Evolutionary conservation across 2,888 invertebrate species (phyloP).

Genomic region (Acanthosepion lycidas): DNA sequence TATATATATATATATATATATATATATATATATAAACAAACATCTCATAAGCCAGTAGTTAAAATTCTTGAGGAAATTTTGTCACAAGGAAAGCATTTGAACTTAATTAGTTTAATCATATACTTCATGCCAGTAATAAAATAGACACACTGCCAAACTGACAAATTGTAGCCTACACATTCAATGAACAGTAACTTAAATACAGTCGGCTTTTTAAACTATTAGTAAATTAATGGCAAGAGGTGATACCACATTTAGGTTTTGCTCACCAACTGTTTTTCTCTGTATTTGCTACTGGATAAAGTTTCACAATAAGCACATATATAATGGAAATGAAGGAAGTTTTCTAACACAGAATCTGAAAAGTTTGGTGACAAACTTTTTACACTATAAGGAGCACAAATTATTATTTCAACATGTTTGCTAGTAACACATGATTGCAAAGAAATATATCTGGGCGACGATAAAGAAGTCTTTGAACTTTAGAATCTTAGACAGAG

Average conservation of each 20-base stretch:
- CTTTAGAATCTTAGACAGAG: too few relatives aligned
- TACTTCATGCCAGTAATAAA: not conserved
- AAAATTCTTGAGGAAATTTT: not conserved
- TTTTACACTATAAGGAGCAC: too few relatives aligned
- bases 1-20: too few relatives aligned
- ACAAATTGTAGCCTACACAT: not conserved
- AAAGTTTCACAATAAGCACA: too few relatives aligned
- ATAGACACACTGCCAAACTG: not conserved
- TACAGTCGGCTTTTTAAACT: not conserved
- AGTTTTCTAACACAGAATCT: too few relatives aligned
- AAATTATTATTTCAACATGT: too few relatives aligned
- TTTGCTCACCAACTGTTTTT: not conserved
- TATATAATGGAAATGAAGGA: too few relatives aligned
- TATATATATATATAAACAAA: not conserved
- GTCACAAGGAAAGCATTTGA: slow-evolving; percentile 17
- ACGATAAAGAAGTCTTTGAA: too few relatives aligned
- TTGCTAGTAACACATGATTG: too few relatives aligned
- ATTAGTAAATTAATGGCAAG: not conserved
- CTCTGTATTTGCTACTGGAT: not conserved
- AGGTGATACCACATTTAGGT: not conserved
- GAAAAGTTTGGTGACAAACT: too few relatives aligned
- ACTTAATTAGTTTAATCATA: not conserved
- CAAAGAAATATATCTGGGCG: too few relatives aligned
- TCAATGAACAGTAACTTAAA: not conserved
- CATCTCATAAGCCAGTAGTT: not conserved